Evolutionary conservation across 2,797 vertebrate genomes (phyloP), one percentile per base, ranked within the genome.

Genomic region (Onychomys arenicola): DNA sequence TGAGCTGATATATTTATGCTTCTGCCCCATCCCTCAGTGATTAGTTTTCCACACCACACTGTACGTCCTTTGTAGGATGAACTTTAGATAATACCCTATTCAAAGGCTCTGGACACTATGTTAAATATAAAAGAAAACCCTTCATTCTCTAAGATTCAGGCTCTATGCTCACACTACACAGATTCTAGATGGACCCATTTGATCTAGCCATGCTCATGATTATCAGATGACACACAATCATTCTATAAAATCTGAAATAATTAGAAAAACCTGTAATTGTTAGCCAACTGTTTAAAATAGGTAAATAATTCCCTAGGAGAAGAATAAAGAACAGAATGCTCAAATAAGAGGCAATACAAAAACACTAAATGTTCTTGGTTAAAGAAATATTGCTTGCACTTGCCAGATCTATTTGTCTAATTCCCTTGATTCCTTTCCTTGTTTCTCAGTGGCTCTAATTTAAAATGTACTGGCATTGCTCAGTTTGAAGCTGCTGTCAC

Each of bases 351-450:
- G 46, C 46, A 86, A 17, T 71, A 71, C 89, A 86, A 46, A 86
- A 95, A 95, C 73, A 73, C 57, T 83, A 73, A 89, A 34, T 43
- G 19, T 34, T 89, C 69, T 90, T 87, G 14, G 63, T 94, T 84
- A 96, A 95, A 92, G 89, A 96, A 92, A 93, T 89, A 86, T 46
- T 87, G 49, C 52, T 96, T 87, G 23, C 40, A 94, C 91, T 84
- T 92, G 63, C 55, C 82, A 86, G 73, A 81, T 90, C 25, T 83
- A 43, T 91, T 90, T 87, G 67, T 81, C 43, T 87, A 65, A n/a
- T 95, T 92, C 69, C 91, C 77, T 83, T 57, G 57, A 78, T 75
- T 67, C 78, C 23, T 43, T 76, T 46, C 46, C 90, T 87, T 76
- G 17, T 55, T 89, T 93, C 69, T 88, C 83, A 46, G n/a, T 63